Conservation (phyloP, 2,113 vertebrate genomes). For the Sporophila hypoxantha region DNA sequence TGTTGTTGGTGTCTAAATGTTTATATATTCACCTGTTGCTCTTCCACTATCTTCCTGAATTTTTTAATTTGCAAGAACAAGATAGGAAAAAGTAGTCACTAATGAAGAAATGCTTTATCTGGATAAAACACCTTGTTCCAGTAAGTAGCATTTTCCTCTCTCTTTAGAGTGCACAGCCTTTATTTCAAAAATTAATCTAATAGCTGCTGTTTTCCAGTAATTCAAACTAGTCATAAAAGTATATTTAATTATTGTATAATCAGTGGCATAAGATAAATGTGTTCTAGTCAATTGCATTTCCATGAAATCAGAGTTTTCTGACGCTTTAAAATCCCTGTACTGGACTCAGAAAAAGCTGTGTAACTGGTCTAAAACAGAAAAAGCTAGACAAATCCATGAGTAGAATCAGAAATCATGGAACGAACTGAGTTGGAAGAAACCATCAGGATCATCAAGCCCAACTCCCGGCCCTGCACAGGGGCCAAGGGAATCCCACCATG, state of each 20-base stretch:
- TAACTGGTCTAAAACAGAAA: constrained; percentile 3
- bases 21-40: constrained; percentile 2
- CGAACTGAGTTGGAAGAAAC: neutral
- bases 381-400: neutral
- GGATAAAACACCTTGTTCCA: constrained; percentile 26
- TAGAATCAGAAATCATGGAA: neutral
- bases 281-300: neutral
- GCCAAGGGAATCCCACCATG: neutral
- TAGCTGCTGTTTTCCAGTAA: constrained; percentile 10
- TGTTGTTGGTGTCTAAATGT: neutral
- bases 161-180: neutral
- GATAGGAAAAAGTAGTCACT: neutral
- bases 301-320: constrained; percentile 23
- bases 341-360: neutral
- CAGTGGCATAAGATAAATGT: constrained; percentile 15
- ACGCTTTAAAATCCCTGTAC: neutral
- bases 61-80: neutral
- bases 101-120: constrained; percentile 8
- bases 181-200: constrained; percentile 22
- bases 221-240: constrained; percentile 8
- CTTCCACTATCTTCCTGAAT: neutral
- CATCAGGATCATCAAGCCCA: neutral
- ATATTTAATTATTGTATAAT: constrained; percentile 26
- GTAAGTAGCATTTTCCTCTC: constrained; percentile 7
- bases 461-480: neutral